Conservation (phyloP, 2,888 invertebrate species). For the Copidosoma aretas region DNA sequence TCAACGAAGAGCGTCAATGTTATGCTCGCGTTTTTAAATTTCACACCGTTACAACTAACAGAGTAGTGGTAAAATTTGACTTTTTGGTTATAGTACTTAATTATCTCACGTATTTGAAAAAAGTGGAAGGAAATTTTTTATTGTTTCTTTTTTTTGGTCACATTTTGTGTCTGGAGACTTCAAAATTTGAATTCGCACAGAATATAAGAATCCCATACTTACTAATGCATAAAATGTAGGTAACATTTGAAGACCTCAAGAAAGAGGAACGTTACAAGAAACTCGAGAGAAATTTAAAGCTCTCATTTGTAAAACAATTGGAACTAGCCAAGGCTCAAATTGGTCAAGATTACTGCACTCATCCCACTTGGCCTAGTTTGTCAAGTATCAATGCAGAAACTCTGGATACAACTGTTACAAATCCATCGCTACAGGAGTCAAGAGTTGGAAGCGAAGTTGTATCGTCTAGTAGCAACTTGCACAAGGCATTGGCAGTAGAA, state of each 20-base stretch:
- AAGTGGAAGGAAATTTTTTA: no score
- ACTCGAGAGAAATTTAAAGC: slow-evolving; percentile 47
- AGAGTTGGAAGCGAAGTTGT: slow-evolving; percentile 50
- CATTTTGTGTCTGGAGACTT: no score
- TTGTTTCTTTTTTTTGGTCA: no score
- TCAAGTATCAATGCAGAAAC: slow-evolving; percentile 50
- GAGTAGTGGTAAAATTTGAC: no score
- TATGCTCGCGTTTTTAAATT: no score
- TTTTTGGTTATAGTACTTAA: no score
- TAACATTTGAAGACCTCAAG: slow-evolving; percentile 47
- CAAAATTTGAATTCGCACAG: no score
- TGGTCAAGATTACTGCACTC: background rate
- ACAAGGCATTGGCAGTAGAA: slow-evolving; percentile 41
- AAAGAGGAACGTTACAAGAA: slow-evolving; percentile 50
- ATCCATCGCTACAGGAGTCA: slow-evolving; percentile 38
- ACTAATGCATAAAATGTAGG: slow-evolving; percentile 37
- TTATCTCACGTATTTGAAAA: no score
- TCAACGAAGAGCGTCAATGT: no score
- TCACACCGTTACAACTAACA: no score
- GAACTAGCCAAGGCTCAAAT: slow-evolving; percentile 2
- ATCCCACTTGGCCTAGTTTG: slow-evolving; percentile 43
- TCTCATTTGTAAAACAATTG: slow-evolving; percentile 31
- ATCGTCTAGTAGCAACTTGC: slow-evolving; percentile 52
- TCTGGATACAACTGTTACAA: slow-evolving; percentile 40
- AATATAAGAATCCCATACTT: no score